Base-by-base conservation (phyloP, 1,140 invertebrate genomes). In the Psix sp. region DNA sequence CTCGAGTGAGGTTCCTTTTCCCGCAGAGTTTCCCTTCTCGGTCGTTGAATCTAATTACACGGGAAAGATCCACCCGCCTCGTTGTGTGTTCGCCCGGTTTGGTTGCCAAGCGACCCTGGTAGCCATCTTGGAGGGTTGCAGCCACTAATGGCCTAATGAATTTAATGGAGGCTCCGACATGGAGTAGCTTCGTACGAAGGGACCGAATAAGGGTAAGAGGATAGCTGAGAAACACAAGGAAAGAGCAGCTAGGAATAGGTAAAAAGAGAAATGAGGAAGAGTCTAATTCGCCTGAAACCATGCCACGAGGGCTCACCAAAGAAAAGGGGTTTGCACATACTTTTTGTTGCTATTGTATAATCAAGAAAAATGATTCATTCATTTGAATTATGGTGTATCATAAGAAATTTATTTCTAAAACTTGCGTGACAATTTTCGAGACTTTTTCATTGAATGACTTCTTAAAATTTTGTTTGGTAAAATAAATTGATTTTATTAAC, bases 91-190 rank as follows among this genome's bases (percentile, higher is more conserved):
- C 76, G 68, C 63, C 76, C 68, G 52, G 66, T 77, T 76, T 39
- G 74, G 84, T 87, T 86, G 84, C 85, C 83, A 85, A 51, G 85
- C 84, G 82, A 86, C 84, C 77, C 68, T 68, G 84, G 85, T 78
- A 81, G 86, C 86, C 85, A 87, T 86, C 85, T 87, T 87, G 84
- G 85, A 86, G 85, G 85, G 84, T 85, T 85, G 84, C 83, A 86
- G 84, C 84, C 85, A 87, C 85, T 87, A 87, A 87, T 87, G 84
- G 86, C 84, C 86, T 87, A 87, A 87, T 87, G 86, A 87, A 87
- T 87, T 87, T 87, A 87, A 87, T 86, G 84, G 86, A 86, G 84
- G 84, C 80, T 82, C 81, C 82, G 74, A 80, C 79, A 79, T 79
- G 81, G 77, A 83, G 80, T 81, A 81, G 77, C 78, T 77, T 51